Percentiles rank a stretch among this genome's conserved stretches.
Conservation (phyloP, 2,888 invertebrate genomes). For the Meteorus cinctellus region DNA sequence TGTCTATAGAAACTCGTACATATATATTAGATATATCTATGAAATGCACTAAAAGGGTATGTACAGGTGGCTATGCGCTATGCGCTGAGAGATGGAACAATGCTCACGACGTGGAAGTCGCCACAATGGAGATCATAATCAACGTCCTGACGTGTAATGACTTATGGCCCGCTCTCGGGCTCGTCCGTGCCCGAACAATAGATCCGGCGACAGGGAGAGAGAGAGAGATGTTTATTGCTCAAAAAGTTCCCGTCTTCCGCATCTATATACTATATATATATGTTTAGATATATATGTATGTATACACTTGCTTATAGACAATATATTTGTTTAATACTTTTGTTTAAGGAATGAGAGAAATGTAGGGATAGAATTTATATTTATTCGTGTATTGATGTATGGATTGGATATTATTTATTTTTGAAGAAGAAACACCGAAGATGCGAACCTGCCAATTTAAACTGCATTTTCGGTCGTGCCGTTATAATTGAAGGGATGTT, state of each 20-base stretch:
- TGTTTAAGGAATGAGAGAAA: slow-evolving; percentile 22
- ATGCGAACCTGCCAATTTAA: slow-evolving; percentile 66
- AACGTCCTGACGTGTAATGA: slow-evolving; percentile 68
- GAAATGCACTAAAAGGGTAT: not conserved
- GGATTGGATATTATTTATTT: slow-evolving; percentile 55
- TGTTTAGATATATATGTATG: not conserved
- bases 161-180: slow-evolving; percentile 60
- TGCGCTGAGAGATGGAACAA: slow-evolving; percentile 59
- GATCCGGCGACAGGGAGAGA: slow-evolving; percentile 59
- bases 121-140: slow-evolving; percentile 70
- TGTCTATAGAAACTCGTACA: slow-evolving; percentile 8
- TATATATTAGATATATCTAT: not conserved
- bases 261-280: not conserved
- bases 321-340: too few species aligned
- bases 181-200: slow-evolving; percentile 62
- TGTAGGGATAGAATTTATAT: too few species aligned
- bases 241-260: slow-evolving; percentile 50
- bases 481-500: slow-evolving; percentile 62
- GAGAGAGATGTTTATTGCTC: slow-evolving; percentile 59
- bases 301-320: not conserved
- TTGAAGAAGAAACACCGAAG: slow-evolving; percentile 53
- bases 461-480: slow-evolving; percentile 69
- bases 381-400: slow-evolving; percentile 53
- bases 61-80: slow-evolving; percentile 61
- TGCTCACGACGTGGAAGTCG: slow-evolving; percentile 63